phyloP scores from a whole-genome alignment of 2,888 invertebrate genomes.

The Autographa gamma region DNA sequence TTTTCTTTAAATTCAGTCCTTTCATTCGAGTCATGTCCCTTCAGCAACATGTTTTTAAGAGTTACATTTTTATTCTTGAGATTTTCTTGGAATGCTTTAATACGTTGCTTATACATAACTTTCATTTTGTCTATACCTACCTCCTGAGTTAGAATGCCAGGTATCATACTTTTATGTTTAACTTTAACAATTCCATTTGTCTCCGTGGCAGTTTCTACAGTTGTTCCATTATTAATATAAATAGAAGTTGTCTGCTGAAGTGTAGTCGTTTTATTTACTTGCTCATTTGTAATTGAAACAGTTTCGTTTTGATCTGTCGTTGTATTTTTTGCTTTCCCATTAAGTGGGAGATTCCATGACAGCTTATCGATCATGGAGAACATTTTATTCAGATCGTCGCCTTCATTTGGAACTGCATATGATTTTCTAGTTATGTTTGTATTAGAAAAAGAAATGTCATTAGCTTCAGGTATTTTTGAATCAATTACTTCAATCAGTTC shows the following conservation, averaged over 20 bases:
- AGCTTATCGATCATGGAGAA: conserved; percentile 5
- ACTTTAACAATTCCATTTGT: conserved; percentile 5
- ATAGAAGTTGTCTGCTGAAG: background rate
- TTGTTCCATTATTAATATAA: conserved; percentile 9
- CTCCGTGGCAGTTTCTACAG: background rate
- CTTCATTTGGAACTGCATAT: conserved; percentile 5
- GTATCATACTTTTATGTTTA: conserved; percentile 33
- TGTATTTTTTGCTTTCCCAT: background rate
- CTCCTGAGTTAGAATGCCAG: conserved; percentile 24
- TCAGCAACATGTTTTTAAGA: background rate
- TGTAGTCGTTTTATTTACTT: background rate
- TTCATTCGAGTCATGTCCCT: background rate
- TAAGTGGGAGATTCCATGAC: background rate
- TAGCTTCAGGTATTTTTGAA: background rate
- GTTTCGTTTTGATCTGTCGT: background rate
- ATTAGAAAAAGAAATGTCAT: background rate
- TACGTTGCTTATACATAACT: conserved; percentile 18
- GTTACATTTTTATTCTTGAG: conserved; percentile 15
- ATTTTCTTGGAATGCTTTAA: conserved; percentile 10
- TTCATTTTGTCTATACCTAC: conserved; percentile 13
- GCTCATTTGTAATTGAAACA: background rate
- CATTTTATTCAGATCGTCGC: conserved; percentile 2
- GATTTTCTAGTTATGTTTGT: conserved; percentile 22
- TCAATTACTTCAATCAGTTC: background rate
- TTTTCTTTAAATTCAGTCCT: background rate